Base-by-base conservation (phyloP, 2,797 vertebrate genomes). In the Lagorchestes hirsutus region DNA sequence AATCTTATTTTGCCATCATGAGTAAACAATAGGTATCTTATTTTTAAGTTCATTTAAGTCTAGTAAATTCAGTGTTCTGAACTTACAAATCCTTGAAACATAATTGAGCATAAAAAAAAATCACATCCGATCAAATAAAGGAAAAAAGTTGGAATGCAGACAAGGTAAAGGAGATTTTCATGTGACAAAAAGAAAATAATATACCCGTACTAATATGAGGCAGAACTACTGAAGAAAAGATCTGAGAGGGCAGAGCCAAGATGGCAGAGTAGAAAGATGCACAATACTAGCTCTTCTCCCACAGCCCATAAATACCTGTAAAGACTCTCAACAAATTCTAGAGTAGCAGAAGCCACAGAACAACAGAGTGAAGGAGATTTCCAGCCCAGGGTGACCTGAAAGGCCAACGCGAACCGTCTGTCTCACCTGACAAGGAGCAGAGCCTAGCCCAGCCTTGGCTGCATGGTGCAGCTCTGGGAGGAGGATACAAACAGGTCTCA, bases 1-100 rank as follows among this genome's bases (percentile, higher is more conserved):
- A 74, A 95, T 74, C 90, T 96, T 97, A 96, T 96, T 97, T 94
- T 92, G 91, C 54, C 94, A 97, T 96, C 31, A 67, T 57, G 92
- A 56, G 82, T 94, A 97, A 95, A 93, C 87, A 95, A 94, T 57
- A 13, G 0, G 52, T 74, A 93, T 93, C 94, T 82, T 96, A 92
- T 90, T 95, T 96, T 94, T 96, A 18, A 91, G 82, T 92, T 50
- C 55, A 11, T 92, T 94, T 96, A 95, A 94, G 94, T 93, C 12
- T 18, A 27, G 4, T 93, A 31, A 55, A 96, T 95, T 22, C 54
- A 6, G 40, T 90, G 40, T 50, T 40, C 54, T 40, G 18, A 40
- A 31, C 54, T 87, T 87, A 28, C 16, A 56, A 31, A 55, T 22
- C 54, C 56, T 82, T 87, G 90, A 90, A 94, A 92, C 40, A 92